phyloP scores from a whole-genome alignment of 1,140 invertebrate species.

The Cecropterus lyciades region DNA sequence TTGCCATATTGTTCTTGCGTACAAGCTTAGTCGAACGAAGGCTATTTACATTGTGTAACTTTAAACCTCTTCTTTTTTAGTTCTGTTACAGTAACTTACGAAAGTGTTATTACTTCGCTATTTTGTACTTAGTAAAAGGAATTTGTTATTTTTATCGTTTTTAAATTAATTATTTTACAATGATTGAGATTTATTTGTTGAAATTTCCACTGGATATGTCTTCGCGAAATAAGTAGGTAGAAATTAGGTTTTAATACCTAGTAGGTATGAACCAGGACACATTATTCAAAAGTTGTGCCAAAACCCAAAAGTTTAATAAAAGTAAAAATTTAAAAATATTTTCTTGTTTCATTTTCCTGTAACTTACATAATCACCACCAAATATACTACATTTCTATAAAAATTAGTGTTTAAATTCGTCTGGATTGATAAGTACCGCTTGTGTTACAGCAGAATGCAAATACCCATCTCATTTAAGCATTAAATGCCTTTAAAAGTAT shows the following conservation, averaged over 20 bases:
- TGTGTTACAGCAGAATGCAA: too few relatives aligned
- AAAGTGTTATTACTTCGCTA: constrained; percentile 32
- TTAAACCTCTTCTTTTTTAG: constrained; percentile 15
- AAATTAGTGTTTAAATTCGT: too few relatives aligned
- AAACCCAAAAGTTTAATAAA: constrained; percentile 83
- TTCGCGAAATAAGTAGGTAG: constrained; percentile 63
- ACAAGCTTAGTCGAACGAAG: constrained; percentile 30
- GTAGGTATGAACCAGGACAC: constrained; percentile 76
- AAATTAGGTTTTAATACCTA: constrained; percentile 76
- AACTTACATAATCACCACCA: too few relatives aligned
- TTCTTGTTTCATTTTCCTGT: constrained; percentile 57
- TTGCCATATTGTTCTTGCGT: constrained; percentile 38
- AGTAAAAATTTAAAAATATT: constrained; percentile 72
- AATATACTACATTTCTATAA: too few relatives aligned
- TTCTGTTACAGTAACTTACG: constrained; percentile 21
- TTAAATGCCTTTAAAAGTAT: too few relatives aligned
- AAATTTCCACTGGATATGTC: constrained; percentile 46
- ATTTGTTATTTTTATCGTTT: constrained; percentile 44
- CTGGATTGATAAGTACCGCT: too few relatives aligned
- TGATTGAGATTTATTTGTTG: constrained; percentile 65
- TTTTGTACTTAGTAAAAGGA: constrained; percentile 44
- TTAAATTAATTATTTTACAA: constrained; percentile 46
- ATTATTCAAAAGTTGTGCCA: constrained; percentile 83
- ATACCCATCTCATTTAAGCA: too few relatives aligned
- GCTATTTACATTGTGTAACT: constrained; percentile 20